A percentile compares a stretch with the other conserved stretches of the same genome.
Evolutionary conservation across 2,888 invertebrate genomes (phyloP).

Genomic region (Eustalomyia histrio): DNA sequence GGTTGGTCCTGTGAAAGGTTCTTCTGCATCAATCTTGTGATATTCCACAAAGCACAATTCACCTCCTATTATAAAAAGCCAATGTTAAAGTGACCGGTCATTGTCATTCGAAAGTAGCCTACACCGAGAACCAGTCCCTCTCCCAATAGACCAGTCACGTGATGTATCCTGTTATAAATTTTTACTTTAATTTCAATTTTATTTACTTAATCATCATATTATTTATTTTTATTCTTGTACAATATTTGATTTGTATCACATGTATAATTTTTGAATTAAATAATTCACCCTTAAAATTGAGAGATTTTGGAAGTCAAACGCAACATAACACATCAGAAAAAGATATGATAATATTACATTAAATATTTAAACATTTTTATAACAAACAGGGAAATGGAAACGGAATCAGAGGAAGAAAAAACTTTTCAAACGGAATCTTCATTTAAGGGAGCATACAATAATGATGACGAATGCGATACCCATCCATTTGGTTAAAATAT

Average conservation of each 20-base stretch:
- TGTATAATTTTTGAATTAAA: constrained; percentile 16
- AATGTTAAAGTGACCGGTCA: no score
- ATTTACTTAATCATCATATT: no score
- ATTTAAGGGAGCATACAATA: constrained; percentile 46
- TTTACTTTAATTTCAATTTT: no score
- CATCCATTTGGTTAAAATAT: constrained; percentile 44
- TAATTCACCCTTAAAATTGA: constrained; percentile 62
- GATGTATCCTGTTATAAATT: no score
- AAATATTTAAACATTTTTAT: constrained; percentile 61
- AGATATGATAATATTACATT: constrained; percentile 61
- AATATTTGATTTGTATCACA: neutral
- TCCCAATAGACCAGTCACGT: no score
- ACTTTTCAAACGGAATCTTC: constrained; percentile 33
- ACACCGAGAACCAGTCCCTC: no score
- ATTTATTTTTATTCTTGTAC: neutral
- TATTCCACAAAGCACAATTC: no score
- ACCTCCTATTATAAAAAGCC: no score
- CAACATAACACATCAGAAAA: constrained; percentile 22
- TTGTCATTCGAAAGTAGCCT: no score
- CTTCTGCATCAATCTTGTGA: no score
- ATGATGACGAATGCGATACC: constrained; percentile 58
- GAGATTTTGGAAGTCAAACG: constrained; percentile 52
- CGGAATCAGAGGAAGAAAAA: constrained; percentile 53
- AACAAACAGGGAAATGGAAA: constrained; percentile 57
- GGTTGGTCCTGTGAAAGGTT: no score